Percentiles rank a stretch among this genome's conserved stretches.
Evolutionary conservation across 2,888 invertebrate genomes (phyloP).

Genomic region (Nebria brevicollis): DNA sequence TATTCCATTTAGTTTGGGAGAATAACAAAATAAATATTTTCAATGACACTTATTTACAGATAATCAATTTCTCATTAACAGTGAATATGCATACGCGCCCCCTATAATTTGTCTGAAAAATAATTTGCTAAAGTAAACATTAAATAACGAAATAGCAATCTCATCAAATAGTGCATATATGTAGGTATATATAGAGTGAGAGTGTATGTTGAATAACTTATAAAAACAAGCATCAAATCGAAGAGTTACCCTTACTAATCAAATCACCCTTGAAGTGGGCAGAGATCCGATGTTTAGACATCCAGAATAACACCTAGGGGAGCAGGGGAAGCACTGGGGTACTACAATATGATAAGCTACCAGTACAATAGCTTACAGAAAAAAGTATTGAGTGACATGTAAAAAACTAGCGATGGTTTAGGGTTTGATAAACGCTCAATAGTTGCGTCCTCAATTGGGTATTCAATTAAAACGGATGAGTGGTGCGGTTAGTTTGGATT

Average conservation of each 20-base stretch:
- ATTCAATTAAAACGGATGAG: constrained; percentile 61
- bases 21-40: too few relatives aligned
- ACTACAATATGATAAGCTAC: constrained; percentile 24
- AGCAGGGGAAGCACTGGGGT: neutral
- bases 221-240: constrained; percentile 32
- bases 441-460: constrained; percentile 52
- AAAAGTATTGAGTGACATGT: constrained; percentile 19
- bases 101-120: neutral
- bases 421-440: constrained; percentile 50
- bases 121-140: neutral
- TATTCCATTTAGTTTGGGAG: too few relatives aligned
- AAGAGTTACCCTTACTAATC: constrained; percentile 44
- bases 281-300: constrained; percentile 35
- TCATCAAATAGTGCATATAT: constrained; percentile 31
- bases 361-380: constrained; percentile 24
- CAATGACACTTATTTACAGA: neutral
- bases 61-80: neutral
- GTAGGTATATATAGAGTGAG: too few relatives aligned
- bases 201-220: constrained; percentile 34
- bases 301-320: constrained; percentile 35
- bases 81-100: neutral
- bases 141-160: neutral
- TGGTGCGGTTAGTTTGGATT: constrained; percentile 58
- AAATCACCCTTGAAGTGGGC: constrained; percentile 28
- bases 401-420: constrained; percentile 5